Base-by-base conservation (phyloP, 2,797 vertebrate species). In the Triplophysa yarkandensis region DNA sequence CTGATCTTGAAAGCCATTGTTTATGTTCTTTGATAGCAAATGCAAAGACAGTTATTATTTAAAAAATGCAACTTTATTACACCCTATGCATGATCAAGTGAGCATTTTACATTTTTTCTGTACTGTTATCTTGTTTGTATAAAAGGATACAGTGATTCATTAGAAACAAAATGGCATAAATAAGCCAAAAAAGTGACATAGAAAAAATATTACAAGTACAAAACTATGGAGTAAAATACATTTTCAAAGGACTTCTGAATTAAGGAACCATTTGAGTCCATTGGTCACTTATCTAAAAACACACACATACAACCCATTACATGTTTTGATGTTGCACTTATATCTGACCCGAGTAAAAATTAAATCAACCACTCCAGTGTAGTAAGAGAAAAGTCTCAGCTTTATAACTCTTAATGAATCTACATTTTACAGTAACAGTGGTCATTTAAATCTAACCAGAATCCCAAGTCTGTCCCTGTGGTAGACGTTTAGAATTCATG, bases 1-100 rank as follows among this genome's bases (percentile, higher is more conserved):
- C 39, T 50, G 5, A 63, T 28, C 54, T 39, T 52, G 13, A 41
- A 8, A 69, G 13, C n/a, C 16, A 28, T 54, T 62, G 27, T 57
- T 76, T 4, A 25, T 63, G 41, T 60, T 27, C 7, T 50, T 25
- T 28, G n/a, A 43, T 16, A 46, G 14, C 13, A 16, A 81, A 61
- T 21, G 6, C 6, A 58, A 68, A 62, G 30, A 17, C n/a, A 63
- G 36, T 3, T 21, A 60, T 17, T 69, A n/a, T 86, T 67, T 82
- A 79, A 89, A 88, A 89, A 85, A 66, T 84, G n/a, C 64, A 13
- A 77, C 70, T 90, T 91, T 90, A 89, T 86, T 92, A 83, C 81
- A 84, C 78, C 82, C 73, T 86, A 88, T 87, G 74, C 83, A 81
- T 74, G 27, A 88, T 86, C 61, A 61, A 62, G 76, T 83, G 74